phyloP scores from a whole-genome alignment of 2,113 vertebrate species.

The Sinocyclocheilus anophthalmus region DNA sequence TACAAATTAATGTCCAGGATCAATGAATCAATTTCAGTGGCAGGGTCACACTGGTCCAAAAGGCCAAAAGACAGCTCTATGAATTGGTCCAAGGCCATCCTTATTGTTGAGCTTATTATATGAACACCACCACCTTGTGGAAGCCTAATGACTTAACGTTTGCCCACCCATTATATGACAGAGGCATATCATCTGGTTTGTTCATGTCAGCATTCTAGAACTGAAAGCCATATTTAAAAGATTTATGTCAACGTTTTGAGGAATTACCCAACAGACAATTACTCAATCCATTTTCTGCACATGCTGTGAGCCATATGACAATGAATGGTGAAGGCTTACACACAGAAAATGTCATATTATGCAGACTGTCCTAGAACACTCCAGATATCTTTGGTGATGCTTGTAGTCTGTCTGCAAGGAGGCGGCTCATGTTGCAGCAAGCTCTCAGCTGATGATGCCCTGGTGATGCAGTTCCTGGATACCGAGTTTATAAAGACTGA shows the following conservation, averaged over 20 bases:
- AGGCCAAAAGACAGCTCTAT: not conserved
- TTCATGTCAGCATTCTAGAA: not conserved
- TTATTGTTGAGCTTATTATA: conserved; percentile 43
- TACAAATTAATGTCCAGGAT: not conserved
- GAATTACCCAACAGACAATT: not conserved
- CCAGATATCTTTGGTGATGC: conserved; percentile 1
- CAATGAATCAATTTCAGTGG: not conserved
- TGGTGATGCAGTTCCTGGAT: conserved; percentile 65
- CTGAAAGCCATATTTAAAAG: not conserved
- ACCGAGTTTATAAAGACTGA: conserved; percentile 68
- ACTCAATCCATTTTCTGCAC: not conserved
- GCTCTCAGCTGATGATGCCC: conserved; percentile 58
- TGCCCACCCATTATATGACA: not conserved
- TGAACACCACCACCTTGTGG: conserved; percentile 79
- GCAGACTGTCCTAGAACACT: not conserved
- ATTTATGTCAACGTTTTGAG: not conserved
- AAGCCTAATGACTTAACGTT: conserved; percentile 4
- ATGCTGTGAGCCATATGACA: not conserved
- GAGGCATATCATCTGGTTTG: not conserved
- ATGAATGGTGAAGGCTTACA: not conserved
- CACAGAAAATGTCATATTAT: not conserved
- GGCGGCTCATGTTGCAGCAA: conserved; percentile 45
- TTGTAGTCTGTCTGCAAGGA: conserved; percentile 6
- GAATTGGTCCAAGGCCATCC: not conserved
- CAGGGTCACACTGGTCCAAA: not conserved